Evolutionary conservation across 1,140 invertebrate genomes (phyloP).

Genomic region (Himalopsyche phryganea): DNA sequence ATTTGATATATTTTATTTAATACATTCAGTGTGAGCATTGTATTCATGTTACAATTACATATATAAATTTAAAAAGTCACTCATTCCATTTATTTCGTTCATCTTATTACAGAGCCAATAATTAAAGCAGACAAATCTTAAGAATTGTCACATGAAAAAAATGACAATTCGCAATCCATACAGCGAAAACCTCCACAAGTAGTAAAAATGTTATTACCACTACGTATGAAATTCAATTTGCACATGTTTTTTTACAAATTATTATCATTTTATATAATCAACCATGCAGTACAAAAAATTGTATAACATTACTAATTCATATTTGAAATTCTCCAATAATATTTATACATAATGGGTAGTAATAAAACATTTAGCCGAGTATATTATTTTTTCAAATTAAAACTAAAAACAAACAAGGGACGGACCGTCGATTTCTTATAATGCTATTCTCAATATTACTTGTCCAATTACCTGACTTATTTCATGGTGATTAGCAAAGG

Average conservation of each 20-base stretch:
- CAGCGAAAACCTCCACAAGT: neutral
- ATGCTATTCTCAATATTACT: too few relatives aligned
- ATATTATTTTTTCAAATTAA: constrained; percentile 3
- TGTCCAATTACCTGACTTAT: too few relatives aligned
- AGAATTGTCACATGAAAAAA: neutral
- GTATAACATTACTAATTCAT: constrained; percentile 26
- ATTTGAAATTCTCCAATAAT: constrained; percentile 6
- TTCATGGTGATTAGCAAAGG: too few relatives aligned
- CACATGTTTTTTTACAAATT: constrained; percentile 21
- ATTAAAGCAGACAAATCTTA: neutral
- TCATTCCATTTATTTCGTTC: neutral
- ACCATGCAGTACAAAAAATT: constrained; percentile 31
- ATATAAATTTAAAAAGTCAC: constrained; percentile 31
- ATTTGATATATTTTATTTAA: constrained; percentile 34
- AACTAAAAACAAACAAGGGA: constrained; percentile 1
- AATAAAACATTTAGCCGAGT: constrained; percentile 17
- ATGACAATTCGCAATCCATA: neutral
- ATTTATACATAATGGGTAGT: constrained; percentile 9
- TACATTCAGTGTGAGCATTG: constrained; percentile 35
- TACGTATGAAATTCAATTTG: constrained; percentile 7
- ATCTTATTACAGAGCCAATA: neutral
- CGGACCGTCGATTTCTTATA: neutral
- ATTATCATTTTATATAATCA: constrained; percentile 13
- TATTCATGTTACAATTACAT: constrained; percentile 30
- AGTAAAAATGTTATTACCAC: constrained; percentile 2